Percentiles rank a stretch among this genome's conserved stretches.
Evolutionary conservation across 2,113 vertebrate species (phyloP).

Genomic region (Lepus americanus): DNA sequence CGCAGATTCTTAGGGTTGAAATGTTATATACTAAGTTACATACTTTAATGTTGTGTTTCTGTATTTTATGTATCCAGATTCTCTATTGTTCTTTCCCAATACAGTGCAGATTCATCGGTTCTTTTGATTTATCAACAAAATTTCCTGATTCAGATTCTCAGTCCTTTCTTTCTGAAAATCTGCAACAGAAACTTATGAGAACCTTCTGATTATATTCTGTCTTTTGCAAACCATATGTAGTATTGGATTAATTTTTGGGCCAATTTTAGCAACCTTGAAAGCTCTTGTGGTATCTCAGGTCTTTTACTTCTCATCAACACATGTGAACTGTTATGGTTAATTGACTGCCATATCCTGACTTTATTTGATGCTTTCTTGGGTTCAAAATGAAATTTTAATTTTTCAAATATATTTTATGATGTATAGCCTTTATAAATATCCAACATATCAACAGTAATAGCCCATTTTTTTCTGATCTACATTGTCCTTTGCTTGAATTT

Average conservation of each 20-base stretch:
- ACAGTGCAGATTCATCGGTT: neutral
- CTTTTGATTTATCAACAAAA: neutral
- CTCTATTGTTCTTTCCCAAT: neutral
- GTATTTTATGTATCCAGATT: neutral
- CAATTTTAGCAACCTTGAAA: neutral
- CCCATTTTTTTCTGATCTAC: neutral
- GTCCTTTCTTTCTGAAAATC: neutral
- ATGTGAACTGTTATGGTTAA: neutral
- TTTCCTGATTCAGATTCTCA: neutral
- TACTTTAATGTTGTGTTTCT: neutral
- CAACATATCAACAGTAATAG: neutral
- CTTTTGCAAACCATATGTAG: neutral
- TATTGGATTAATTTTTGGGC: neutral
- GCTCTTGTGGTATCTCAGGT: neutral
- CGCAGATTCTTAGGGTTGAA: neutral
- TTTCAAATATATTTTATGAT: neutral
- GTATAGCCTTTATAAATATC: neutral
- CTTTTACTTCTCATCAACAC: neutral
- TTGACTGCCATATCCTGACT: neutral
- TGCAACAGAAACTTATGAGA: neutral
- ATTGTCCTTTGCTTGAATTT: neutral
- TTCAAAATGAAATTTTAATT: neutral
- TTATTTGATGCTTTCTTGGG: neutral
- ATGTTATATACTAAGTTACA: neutral
- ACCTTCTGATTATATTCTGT: neutral